phyloP scores from a whole-genome alignment of 2,797 vertebrate species.

The Propithecus deckenii region DNA sequence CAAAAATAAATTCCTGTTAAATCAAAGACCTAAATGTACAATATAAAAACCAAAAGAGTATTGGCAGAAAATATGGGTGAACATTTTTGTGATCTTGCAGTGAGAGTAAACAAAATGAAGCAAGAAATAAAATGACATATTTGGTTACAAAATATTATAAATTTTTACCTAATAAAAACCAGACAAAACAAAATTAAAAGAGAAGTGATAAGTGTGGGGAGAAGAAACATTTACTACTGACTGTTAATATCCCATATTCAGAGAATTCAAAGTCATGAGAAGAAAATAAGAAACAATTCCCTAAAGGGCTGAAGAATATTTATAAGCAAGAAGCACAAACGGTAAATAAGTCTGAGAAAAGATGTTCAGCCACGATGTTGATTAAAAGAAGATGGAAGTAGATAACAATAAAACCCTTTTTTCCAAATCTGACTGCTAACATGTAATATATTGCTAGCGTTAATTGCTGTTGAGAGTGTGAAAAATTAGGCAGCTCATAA shows the following conservation, averaged over 20 bases:
- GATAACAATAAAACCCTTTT: neutral
- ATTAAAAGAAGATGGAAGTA: neutral
- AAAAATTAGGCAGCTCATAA: neutral
- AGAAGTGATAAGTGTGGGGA: neutral
- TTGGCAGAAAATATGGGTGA: neutral
- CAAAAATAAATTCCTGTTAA: neutral
- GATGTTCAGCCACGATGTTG: neutral
- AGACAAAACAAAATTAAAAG: constrained; percentile 8
- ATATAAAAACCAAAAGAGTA: neutral
- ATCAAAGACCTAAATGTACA: neutral
- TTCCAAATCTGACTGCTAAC: neutral
- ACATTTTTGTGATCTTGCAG: neutral
- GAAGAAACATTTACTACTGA: neutral
- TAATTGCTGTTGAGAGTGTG: neutral
- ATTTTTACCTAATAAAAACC: neutral
- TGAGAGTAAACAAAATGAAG: neutral
- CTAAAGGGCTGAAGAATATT: neutral
- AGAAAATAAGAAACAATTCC: neutral
- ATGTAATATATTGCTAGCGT: neutral
- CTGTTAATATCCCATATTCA: neutral
- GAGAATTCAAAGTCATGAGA: neutral
- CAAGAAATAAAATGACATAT: neutral
- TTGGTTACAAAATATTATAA: neutral
- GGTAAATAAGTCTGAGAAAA: neutral
- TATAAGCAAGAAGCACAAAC: neutral